Percentiles rank a stretch among this genome's conserved stretches.
phyloP scores from a whole-genome alignment of 2,113 vertebrate species.

The Anguilla rostrata region DNA sequence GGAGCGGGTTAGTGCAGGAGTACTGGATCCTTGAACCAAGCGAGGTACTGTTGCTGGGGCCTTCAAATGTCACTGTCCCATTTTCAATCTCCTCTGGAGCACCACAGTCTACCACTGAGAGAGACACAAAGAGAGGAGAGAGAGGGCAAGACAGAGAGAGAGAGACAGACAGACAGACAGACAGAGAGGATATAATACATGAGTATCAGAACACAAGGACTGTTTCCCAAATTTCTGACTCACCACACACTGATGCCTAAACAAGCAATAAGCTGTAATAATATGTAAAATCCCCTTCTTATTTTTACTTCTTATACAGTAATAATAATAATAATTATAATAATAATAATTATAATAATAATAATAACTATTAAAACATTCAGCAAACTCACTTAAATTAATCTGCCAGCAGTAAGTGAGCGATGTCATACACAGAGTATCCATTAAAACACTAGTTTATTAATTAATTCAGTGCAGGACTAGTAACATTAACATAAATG shows the following conservation, averaged over 20 bases:
- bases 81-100: conserved; percentile 66
- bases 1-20: conserved; percentile 71
- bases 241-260: background rate
- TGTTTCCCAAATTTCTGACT: no score
- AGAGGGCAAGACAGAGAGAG: conserved; percentile 39
- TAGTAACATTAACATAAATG: no score
- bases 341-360: no score
- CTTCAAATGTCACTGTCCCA: conserved; percentile 74
- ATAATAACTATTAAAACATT: no score
- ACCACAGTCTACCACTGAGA: conserved; percentile 87
- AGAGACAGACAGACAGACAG: conserved; percentile 21
- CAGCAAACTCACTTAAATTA: no score
- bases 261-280: background rate
- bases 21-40: conserved; percentile 78
- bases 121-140: conserved; percentile 21
- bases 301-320: no score
- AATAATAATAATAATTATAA: no score
- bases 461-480: no score
- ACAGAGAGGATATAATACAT: conserved; percentile 50
- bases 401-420: no score
- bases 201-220: background rate
- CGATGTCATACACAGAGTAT: no score
- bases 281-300: background rate
- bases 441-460: no score
- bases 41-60: conserved; percentile 77